A percentile compares a stretch with the other conserved stretches of the same genome.
phyloP scores from a whole-genome alignment of 2,113 vertebrate species.

The Pollimyrus isidori region DNA sequence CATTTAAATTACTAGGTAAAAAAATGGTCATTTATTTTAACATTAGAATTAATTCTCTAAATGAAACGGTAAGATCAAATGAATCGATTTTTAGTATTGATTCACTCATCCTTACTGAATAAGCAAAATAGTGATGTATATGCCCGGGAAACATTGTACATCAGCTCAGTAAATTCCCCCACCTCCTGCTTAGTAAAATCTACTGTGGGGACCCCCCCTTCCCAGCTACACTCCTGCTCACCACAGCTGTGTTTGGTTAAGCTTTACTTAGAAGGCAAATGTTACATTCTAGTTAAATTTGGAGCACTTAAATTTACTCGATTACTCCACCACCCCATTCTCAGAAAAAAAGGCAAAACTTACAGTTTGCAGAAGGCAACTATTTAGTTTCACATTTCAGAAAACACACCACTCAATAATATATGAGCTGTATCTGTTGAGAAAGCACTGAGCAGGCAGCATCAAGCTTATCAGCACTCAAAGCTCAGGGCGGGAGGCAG shows the following conservation, averaged over 20 bases:
- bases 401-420: background rate
- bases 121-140: background rate
- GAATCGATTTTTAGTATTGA: background rate
- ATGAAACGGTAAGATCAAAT: background rate
- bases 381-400: background rate
- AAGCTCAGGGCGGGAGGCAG: background rate
- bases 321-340: background rate
- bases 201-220: background rate
- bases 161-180: background rate
- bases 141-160: background rate
- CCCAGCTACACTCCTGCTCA: background rate
- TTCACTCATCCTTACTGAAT: background rate
- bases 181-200: background rate
- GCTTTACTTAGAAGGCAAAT: background rate
- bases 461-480: background rate
- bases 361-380: background rate
- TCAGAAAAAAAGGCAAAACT: background rate
- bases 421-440: background rate
- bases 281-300: background rate
- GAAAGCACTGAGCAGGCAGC: background rate
- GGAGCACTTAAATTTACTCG: background rate
- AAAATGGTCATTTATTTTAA: background rate
- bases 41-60: background rate
- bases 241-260: background rate
- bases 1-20: background rate